Evolutionary conservation across 2,797 vertebrate genomes (phyloP).

Genomic region (Melanotaenia maccullochi): DNA sequence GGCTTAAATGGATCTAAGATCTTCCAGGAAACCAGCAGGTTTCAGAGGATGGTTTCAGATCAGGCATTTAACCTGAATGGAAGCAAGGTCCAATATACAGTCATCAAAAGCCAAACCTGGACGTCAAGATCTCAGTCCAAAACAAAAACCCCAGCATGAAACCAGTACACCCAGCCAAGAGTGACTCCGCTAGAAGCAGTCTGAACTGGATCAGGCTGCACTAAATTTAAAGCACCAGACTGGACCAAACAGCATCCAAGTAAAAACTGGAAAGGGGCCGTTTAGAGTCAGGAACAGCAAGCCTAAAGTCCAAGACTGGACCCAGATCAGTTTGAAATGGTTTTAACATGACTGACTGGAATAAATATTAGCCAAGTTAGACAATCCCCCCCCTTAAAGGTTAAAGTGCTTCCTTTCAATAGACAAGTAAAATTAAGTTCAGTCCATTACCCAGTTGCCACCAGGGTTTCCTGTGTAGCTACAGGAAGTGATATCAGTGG

Average conservation of each 20-base stretch:
- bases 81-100: no score
- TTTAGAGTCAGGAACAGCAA: background rate
- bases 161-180: background rate
- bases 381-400: background rate
- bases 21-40: no score
- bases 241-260: background rate
- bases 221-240: background rate
- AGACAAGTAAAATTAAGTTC: slow-evolving; percentile 35
- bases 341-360: slow-evolving; percentile 2
- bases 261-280: background rate
- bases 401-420: slow-evolving; percentile 73
- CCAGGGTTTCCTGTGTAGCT: slow-evolving; percentile 1
- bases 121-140: no score
- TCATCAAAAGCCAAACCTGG: no score
- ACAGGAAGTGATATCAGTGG: slow-evolving; percentile 32
- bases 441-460: slow-evolving; percentile 23
- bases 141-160: background rate
- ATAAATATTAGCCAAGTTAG: background rate
- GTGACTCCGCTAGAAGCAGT: background rate
- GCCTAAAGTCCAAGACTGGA: background rate
- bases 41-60: no score
- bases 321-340: background rate
- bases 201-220: background rate
- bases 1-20: no score
- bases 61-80: no score